Evolutionary conservation across 2,888 invertebrate species (phyloP).

Genomic region (Pyrrhia umbra): DNA sequence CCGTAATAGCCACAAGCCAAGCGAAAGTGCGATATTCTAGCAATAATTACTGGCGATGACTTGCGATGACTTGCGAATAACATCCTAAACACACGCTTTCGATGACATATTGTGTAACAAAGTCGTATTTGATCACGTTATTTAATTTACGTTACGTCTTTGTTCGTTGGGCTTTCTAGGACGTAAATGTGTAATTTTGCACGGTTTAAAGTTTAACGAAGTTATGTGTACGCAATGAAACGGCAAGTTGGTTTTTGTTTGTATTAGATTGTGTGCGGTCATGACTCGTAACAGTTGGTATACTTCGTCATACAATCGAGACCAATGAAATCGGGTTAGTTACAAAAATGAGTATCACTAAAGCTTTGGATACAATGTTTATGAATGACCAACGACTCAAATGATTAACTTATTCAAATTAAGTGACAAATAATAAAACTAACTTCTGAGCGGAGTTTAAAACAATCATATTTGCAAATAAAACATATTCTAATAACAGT

Average conservation of each 20-base stretch:
- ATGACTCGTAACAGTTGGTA: neutral
- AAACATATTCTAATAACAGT: too few species aligned
- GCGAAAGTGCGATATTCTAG: constrained; percentile 28
- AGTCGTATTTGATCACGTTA: constrained; percentile 21
- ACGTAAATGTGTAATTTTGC: neutral
- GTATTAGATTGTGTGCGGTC: neutral
- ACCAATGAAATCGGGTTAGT: neutral
- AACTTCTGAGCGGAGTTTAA: too few species aligned
- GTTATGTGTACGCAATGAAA: constrained; percentile 5
- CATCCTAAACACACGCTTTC: constrained; percentile 21
- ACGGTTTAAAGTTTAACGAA: neutral
- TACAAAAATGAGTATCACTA: too few species aligned
- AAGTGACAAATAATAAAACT: too few species aligned
- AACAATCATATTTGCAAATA: too few species aligned
- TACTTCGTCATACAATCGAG: neutral
- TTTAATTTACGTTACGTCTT: constrained; percentile 26
- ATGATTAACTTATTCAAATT: too few species aligned
- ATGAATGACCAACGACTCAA: neutral
- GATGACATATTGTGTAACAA: constrained; percentile 30
- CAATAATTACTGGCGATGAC: constrained; percentile 39
- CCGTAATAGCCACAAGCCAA: constrained; percentile 27
- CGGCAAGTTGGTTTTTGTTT: constrained; percentile 6
- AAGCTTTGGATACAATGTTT: neutral
- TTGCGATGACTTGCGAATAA: constrained; percentile 37
- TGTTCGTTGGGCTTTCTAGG: constrained; percentile 30